These are phyloP conservation scores for Hypotaenidia philippensis DNA, from an alignment of 2,797 vertebrate genomes.

Conservation along the genomic window DNA sequence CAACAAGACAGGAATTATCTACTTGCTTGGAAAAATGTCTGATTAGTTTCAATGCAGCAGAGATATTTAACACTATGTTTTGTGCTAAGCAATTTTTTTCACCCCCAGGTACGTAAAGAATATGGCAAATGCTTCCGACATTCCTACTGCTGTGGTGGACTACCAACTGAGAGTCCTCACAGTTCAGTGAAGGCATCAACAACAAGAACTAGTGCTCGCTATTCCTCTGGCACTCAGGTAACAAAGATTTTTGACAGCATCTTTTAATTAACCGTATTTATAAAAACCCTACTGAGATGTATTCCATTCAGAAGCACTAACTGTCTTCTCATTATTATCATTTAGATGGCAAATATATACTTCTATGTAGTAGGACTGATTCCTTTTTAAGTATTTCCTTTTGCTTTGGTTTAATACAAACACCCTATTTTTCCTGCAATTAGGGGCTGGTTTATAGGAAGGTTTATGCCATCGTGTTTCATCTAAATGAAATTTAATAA, in stretches of 20 bases:
- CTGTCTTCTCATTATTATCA: constrained; percentile 70
- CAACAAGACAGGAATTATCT: background rate
- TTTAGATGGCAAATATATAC: constrained; percentile 52
- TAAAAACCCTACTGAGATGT: constrained; percentile 73
- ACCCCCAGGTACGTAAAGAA: constrained; percentile 93
- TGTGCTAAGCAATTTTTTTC: background rate
- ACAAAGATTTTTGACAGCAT: constrained; percentile 69
- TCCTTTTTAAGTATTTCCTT: constrained; percentile 41
- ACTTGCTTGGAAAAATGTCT: background rate
- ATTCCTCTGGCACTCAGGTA: constrained; percentile 99
- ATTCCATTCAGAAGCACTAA: constrained; percentile 74
- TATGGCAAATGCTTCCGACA: constrained; percentile 98
- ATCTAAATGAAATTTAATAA: constrained; percentile 3
- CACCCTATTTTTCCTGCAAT: background rate
- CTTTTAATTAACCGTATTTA: constrained; percentile 77
- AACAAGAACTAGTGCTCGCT: constrained; percentile 94
- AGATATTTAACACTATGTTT: background rate
- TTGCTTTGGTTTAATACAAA: background rate
- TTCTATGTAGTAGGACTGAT: constrained; percentile 9
- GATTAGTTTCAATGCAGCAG: background rate
- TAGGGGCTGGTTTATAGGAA: background rate
- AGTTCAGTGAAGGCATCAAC: constrained; percentile 95
- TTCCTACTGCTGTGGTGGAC: constrained; percentile 94
- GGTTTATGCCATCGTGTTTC: background rate
- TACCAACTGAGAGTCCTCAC: constrained; percentile 95